These are phyloP conservation scores for Crenuchus spilurus DNA, from an alignment of 2,797 vertebrate genomes.

Conservation along the genomic window DNA sequence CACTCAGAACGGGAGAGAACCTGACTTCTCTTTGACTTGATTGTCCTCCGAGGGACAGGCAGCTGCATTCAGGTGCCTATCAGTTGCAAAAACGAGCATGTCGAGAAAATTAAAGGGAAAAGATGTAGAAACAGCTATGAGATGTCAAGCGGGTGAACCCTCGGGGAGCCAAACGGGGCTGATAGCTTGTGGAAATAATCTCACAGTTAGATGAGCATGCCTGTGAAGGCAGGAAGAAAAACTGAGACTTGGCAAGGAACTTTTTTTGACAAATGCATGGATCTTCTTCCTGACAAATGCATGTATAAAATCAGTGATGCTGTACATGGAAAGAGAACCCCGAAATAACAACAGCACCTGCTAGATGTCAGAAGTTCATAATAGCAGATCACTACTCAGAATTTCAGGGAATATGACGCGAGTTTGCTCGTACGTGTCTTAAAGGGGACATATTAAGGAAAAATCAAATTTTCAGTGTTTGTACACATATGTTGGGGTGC, in stretches of 20 bases:
- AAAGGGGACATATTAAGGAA: no score
- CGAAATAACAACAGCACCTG: neutral
- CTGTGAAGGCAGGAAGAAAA: conserved; percentile 21
- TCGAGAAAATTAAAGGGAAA: conserved; percentile 36
- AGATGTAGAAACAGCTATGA: conserved; percentile 45
- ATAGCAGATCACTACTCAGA: neutral
- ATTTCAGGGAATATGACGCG: conserved; percentile 48
- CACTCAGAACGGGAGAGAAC: conserved; percentile 2
- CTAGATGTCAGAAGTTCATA: neutral
- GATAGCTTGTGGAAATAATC: conserved; percentile 57
- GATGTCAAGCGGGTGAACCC: conserved; percentile 60
- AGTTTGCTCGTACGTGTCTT: conserved; percentile 41
- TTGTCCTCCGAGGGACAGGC: conserved; percentile 42
- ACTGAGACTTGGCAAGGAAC: conserved; percentile 6
- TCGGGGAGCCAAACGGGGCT: conserved; percentile 41
- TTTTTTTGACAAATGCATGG: neutral
- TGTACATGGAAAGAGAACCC: neutral
- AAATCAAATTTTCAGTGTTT: no score
- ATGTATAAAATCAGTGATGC: neutral
- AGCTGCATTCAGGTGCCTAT: conserved; percentile 54
- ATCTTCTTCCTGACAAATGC: conserved; percentile 9
- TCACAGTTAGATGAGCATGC: conserved; percentile 50
- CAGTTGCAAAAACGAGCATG: conserved; percentile 40
- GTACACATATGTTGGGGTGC: no score
- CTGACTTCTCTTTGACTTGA: conserved; percentile 32